Conservation (phyloP, 2,113 vertebrate genomes). For the human (Homo sapiens) region GRCh38 chr5:146017501-146018000, state of each 20-base stretch:
- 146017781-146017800: not conserved
- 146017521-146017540: not conserved
- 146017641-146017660: not conserved
- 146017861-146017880: not conserved
- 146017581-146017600: not conserved
- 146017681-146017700: not conserved
- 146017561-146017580: accelerated
- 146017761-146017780: not conserved
- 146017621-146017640: not conserved
- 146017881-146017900: not conserved
- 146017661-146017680: not conserved
- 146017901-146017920: not conserved
- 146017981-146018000: not conserved
- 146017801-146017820: not conserved
- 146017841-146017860: not conserved
- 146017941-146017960: not conserved
- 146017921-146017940: not conserved
- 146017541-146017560: accelerated
- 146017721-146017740: not conserved
- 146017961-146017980: not conserved
- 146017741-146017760: not conserved
- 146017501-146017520: not conserved
- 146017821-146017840: not conserved
- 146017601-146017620: not conserved
- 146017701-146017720: not conserved